phyloP scores from a whole-genome alignment of 2,113 vertebrate genomes.

The Otolemur garnettii region DNA sequence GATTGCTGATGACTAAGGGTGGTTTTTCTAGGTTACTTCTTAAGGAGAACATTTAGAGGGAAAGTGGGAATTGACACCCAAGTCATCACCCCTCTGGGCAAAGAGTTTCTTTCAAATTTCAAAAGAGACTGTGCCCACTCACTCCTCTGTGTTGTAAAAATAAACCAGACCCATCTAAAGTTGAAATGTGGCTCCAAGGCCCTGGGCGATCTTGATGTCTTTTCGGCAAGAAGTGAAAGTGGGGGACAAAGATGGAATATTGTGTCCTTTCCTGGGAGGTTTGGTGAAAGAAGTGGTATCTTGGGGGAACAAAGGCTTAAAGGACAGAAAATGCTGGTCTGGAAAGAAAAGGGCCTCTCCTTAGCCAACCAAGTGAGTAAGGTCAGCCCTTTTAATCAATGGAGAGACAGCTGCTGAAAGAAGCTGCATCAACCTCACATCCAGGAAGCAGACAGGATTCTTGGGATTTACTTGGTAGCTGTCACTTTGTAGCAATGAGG shows the following conservation, averaged over 20 bases:
- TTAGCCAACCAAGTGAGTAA: neutral
- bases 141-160: conserved; percentile 7
- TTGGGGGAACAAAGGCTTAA: neutral
- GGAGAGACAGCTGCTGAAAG: neutral
- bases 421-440: neutral
- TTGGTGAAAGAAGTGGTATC: neutral
- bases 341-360: neutral
- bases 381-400: neutral
- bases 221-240: neutral
- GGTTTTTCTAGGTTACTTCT: conserved; percentile 18
- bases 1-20: conserved; percentile 32
- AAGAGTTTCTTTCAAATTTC: conserved; percentile 33
- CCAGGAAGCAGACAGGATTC: neutral
- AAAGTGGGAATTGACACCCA: neutral
- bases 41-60: neutral
- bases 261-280: neutral
- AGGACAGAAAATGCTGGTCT: neutral
- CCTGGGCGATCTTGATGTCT: neutral
- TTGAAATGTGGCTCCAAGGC: neutral
- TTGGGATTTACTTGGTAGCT: neutral
- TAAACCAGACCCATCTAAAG: neutral
- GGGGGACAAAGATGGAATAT: neutral
- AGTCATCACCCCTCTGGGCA: neutral
- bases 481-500: neutral
- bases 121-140: neutral